Conservation (phyloP, 2,888 invertebrate species). For the Dynastes grantii region DNA sequence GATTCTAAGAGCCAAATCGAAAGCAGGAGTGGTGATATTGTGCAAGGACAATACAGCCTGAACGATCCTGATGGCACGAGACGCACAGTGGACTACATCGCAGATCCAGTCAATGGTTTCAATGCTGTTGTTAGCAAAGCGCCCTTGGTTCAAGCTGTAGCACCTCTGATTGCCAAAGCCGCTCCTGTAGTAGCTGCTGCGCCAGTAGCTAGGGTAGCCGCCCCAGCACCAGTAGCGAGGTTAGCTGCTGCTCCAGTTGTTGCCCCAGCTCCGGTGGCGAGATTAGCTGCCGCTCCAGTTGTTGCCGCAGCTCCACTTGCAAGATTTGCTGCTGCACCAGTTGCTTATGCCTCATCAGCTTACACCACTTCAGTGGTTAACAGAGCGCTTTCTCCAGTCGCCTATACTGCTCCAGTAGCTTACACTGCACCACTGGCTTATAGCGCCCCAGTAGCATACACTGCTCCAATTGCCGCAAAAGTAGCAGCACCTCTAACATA, state of each 20-base stretch:
- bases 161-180: conserved; percentile 59
- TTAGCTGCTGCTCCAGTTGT: conserved; percentile 52
- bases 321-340: conserved; percentile 59
- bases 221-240: conserved; percentile 63
- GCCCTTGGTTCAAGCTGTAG: conserved; percentile 66
- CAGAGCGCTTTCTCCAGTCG: conserved; percentile 54
- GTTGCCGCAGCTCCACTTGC: conserved; percentile 54
- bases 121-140: conserved; percentile 79
- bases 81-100: conserved; percentile 77
- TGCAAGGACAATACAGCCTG: conserved; percentile 77
- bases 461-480: conserved; percentile 57
- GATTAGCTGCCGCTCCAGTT: conserved; percentile 53
- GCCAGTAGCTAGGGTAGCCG: conserved; percentile 57
- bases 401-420: conserved; percentile 51
- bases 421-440: conserved; percentile 50
- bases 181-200: conserved; percentile 64
- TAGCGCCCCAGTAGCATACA: conserved; percentile 55
- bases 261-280: conserved; percentile 50
- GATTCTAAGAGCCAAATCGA: conserved; percentile 74
- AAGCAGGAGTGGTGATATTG: conserved; percentile 76
- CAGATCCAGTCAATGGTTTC: conserved; percentile 79
- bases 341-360: conserved; percentile 51
- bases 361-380: conserved; percentile 58
- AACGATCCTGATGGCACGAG: conserved; percentile 79
- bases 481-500: conserved; percentile 47